Base-by-base conservation (phyloP, 1,140 invertebrate species). In the Potamilus streckersoni region DNA sequence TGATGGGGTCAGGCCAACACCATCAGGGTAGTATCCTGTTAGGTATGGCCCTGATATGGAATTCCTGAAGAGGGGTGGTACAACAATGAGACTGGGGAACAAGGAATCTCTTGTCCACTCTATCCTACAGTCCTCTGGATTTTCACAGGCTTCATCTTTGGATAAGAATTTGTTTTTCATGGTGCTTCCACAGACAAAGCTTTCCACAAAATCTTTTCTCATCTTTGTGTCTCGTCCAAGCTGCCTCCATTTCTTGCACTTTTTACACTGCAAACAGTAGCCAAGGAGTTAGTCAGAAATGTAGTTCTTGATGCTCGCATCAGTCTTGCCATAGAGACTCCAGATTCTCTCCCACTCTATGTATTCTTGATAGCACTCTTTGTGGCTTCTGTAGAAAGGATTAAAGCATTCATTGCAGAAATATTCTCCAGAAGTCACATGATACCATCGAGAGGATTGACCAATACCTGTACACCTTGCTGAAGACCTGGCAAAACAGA, bases 41-140 rank as follows among this genome's bases (percentile, higher is more conserved):
- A 92, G 80, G 73, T 89, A 91, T 15, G 85, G 83, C 5, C 83
- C 85, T 27, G 90, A 86, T 13, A 90, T 88, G 12, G 89, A 90
- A 66, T 88, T 86, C 59, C 87, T 84, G n/a, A 92, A 75, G 61
- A 86, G 84, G 15, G 87, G 83, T 23, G 84, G 78, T 49, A 81
- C 78, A n/a, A 73, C 75, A 56, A 89, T 69, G 56, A 85, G 81
- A 27, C 82, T 73, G 11, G 89, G 82, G 86, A 74, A 27, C 17
- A 71, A 71, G 13, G 59, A 38, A 15, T 88, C 78, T 20, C 74
- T 67, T 23, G 81, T 70, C 66, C 70, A 69, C 15, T 77, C 74
- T 15, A 85, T 83, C 70, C 85, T 60, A 76, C 80, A 78, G 76
- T 89, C 86, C 79, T 89, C 86, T 69, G 81, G 80, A 19, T 74